Evolutionary conservation across 2,113 vertebrate genomes (phyloP).

Genomic region (Geococcyx californianus): DNA sequence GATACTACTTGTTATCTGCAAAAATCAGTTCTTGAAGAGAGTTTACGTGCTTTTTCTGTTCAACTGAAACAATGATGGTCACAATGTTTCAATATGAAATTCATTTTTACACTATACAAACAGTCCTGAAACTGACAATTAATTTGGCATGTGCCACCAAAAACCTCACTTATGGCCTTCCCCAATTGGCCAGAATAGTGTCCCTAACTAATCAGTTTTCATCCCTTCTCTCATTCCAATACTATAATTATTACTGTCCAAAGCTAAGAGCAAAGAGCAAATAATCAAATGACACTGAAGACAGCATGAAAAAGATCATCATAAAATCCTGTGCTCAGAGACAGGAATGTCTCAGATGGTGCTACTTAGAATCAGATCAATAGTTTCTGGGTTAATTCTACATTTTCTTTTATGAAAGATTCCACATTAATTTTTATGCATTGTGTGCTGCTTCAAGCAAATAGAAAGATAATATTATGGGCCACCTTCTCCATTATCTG

Average conservation of each 20-base stretch:
- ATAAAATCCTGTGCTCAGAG: not conserved
- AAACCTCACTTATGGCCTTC: not conserved
- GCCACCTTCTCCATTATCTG: not conserved
- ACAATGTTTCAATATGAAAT: not conserved
- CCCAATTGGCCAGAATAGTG: not conserved
- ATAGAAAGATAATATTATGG: not conserved
- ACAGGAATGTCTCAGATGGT: not conserved
- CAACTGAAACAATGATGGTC: not conserved
- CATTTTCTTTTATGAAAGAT: not conserved
- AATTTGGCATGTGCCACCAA: not conserved
- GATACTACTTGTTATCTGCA: not conserved
- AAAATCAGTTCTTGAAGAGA: not conserved
- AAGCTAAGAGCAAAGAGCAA: not conserved
- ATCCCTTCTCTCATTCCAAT: not conserved
- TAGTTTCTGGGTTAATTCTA: not conserved
- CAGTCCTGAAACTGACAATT: not conserved
- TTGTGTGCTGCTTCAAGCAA: not conserved
- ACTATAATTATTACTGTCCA: not conserved
- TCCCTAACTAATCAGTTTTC: not conserved
- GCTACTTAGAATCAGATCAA: not conserved
- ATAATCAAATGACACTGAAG: not conserved
- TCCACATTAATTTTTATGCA: not conserved
- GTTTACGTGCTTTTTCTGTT: not conserved
- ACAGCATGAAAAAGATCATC: not conserved
- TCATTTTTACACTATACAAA: not conserved